A percentile compares a stretch with the other conserved stretches of the same genome.
phyloP scores from a whole-genome alignment of 2,113 vertebrate species.

The Megaceryle maxima region DNA sequence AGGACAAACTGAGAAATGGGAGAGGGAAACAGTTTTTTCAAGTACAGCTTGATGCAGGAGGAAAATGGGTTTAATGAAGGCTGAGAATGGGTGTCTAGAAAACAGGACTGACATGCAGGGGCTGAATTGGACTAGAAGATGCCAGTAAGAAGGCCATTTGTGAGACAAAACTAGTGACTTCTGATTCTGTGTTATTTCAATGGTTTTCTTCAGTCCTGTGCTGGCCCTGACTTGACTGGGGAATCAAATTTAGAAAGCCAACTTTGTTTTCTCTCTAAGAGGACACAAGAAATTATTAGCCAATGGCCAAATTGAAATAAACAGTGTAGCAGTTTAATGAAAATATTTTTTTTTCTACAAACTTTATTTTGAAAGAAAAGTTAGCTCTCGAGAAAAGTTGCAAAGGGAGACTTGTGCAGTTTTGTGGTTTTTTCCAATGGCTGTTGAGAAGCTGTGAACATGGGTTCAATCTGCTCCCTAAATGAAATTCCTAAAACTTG shows the following conservation, averaged over 20 bases:
- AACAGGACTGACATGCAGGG: rapidly evolving
- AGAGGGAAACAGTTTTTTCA: not conserved
- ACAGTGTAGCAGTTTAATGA: not conserved
- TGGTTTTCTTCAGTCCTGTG: not conserved
- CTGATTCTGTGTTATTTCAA: not conserved
- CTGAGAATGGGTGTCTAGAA: not conserved
- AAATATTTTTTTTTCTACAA: not conserved
- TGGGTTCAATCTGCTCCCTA: not conserved
- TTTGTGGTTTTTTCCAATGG: not conserved
- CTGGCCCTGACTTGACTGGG: not conserved
- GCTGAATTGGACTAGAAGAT: not conserved
- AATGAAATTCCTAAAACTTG: not conserved
- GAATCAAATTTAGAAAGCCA: not conserved
- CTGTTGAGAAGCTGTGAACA: not conserved
- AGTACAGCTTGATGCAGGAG: not conserved
- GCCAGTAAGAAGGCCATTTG: not conserved
- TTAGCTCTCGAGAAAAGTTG: not conserved
- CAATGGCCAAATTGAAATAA: not conserved
- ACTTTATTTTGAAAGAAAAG: not conserved
- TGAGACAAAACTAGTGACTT: not conserved
- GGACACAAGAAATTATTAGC: not conserved
- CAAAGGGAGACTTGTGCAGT: not conserved
- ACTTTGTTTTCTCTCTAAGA: not conserved
- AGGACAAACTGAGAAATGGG: not conserved
- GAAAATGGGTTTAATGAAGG: not conserved